Evolutionary conservation across 1,140 invertebrate species (phyloP).

Genomic region (Physella acuta): DNA sequence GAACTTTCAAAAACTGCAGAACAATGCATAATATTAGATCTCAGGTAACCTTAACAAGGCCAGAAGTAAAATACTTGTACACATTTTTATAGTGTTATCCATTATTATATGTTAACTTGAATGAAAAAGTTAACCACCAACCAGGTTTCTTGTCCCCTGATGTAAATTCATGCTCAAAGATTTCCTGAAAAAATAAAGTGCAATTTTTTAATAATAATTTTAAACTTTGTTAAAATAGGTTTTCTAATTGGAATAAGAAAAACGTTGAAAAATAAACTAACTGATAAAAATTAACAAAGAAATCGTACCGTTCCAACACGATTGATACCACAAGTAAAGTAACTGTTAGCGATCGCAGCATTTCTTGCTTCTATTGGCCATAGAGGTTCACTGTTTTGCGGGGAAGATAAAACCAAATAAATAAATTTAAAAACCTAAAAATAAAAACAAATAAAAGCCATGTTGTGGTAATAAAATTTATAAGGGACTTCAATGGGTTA

Average conservation of each 20-base stretch:
- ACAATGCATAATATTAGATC: no score
- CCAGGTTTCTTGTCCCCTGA: conserved; percentile 85
- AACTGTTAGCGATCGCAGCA: conserved; percentile 92
- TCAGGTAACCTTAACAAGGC: not conserved
- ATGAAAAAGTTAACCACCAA: conserved; percentile 26
- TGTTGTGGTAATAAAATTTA: no score
- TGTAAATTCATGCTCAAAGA: conserved; percentile 89
- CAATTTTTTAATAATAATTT: not conserved
- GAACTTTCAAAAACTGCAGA: no score
- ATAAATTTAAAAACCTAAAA: no score
- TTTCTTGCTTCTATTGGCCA: conserved; percentile 95
- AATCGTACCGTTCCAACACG: conserved; percentile 79
- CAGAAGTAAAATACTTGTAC: not conserved
- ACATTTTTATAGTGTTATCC: not conserved
- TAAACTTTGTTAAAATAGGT: no score
- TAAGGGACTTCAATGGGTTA: no score
- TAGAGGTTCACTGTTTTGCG: conserved; percentile 92
- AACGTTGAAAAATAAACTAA: conserved; percentile 7
- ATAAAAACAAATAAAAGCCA: no score
- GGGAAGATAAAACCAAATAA: no score
- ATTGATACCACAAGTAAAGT: conserved; percentile 88
- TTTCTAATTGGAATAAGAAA: not conserved
- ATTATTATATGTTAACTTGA: not conserved
- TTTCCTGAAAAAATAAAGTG: conserved; percentile 66
- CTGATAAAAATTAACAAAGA: conserved; percentile 7